phyloP scores from a whole-genome alignment of 2,888 invertebrate genomes.

The Apodemia mormo region DNA sequence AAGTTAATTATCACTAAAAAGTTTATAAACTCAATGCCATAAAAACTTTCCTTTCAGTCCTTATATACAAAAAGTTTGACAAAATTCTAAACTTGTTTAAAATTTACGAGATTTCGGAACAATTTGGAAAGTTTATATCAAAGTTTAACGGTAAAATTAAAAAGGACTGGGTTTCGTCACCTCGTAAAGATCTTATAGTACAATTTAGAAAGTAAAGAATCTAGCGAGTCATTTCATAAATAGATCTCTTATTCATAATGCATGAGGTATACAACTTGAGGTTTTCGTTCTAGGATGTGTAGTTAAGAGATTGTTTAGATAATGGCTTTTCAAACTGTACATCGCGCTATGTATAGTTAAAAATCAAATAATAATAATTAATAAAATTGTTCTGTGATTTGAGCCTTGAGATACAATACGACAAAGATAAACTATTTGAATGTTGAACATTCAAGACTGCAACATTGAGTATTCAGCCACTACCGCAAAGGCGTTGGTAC shows the following conservation, averaged over 20 bases:
- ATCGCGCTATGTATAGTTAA: too few relatives aligned
- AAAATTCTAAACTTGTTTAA: conserved; percentile 12
- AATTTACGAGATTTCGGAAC: conserved; percentile 2
- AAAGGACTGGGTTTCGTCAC: conserved; percentile 32
- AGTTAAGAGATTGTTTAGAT: too few relatives aligned
- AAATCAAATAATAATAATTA: too few relatives aligned
- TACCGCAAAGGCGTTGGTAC: too few relatives aligned
- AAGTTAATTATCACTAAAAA: neutral
- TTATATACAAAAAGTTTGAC: neutral
- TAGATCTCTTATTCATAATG: conserved; percentile 27
- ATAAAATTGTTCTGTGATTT: too few relatives aligned
- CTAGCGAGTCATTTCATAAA: conserved; percentile 33
- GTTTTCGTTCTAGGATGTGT: too few relatives aligned
- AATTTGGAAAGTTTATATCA: conserved; percentile 16
- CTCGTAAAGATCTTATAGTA: conserved; percentile 31
- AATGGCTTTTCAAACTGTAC: too few relatives aligned
- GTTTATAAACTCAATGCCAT: neutral
- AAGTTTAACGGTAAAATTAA: conserved; percentile 33
- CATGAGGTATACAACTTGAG: neutral
- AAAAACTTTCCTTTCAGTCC: neutral
- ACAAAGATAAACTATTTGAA: too few relatives aligned
- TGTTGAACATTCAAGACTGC: too few relatives aligned
- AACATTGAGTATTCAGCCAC: too few relatives aligned
- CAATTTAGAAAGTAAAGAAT: conserved; percentile 31
- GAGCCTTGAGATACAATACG: too few relatives aligned